Evolutionary conservation across 1,140 invertebrate species (phyloP).

Genomic region (Eufriesea mexicana): DNA sequence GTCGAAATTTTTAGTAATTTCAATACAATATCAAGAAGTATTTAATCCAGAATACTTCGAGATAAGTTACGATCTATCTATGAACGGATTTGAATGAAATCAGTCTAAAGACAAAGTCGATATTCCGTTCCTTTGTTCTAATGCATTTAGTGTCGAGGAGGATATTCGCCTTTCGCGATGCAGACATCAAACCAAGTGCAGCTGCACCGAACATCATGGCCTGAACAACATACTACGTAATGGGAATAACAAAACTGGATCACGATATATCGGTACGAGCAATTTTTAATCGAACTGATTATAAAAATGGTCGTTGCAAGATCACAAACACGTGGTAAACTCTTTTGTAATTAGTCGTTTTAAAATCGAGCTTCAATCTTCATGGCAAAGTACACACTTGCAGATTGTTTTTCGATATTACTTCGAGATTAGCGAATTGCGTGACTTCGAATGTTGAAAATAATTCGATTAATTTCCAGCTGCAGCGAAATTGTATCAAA

Average conservation of each 20-base stretch:
- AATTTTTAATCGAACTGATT: neutral
- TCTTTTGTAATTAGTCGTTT: neutral
- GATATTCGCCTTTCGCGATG: constrained; percentile 26
- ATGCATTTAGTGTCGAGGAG: neutral
- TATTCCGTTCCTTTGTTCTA: constrained; percentile 27
- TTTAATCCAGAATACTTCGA: neutral
- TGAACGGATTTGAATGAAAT: neutral
- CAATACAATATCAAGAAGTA: neutral
- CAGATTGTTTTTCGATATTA: neutral
- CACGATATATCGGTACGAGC: neutral
- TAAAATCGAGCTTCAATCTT: neutral
- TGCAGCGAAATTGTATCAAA: neutral
- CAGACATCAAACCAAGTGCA: constrained; percentile 40
- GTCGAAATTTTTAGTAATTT: neutral
- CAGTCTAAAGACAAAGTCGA: neutral
- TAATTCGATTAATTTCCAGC: neutral
- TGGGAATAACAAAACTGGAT: neutral
- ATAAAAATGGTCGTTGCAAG: neutral
- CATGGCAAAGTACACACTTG: neutral
- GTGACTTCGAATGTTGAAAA: neutral
- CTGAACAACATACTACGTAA: constrained; percentile 12
- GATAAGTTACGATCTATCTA: neutral
- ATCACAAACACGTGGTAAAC: neutral
- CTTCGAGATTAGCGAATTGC: constrained; percentile 9
- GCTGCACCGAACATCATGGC: constrained; percentile 31